Evolutionary conservation across 2,797 vertebrate species (phyloP), one percentile per base, ranked within the genome.

Genomic region (Columba guinea): DNA sequence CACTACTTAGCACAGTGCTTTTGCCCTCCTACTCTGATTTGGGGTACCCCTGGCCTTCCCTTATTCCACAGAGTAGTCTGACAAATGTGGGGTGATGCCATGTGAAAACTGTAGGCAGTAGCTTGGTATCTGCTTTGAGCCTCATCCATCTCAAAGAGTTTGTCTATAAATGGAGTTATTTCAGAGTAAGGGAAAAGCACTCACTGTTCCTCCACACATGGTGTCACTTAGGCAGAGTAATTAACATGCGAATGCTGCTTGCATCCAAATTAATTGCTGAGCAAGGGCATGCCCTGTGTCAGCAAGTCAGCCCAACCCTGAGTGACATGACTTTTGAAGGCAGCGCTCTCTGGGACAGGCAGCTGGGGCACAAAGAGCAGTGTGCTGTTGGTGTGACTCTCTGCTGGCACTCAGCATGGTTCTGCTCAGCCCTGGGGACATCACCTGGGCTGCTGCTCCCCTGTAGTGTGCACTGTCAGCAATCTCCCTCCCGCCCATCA

Each of bases 111-210:
- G 19, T 21, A 39, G n/a, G 73, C 64, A 52, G 24, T 44, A 59
- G 22, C 24, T 52, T 67, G 70, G 20, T 44, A 24, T 67, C 30
- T 60, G 71, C 51, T 85, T 73, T 67, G 35, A 86, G 62, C 24
- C 76, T 83, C 18, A 32, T 48, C 30, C 19, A 28, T 39, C 73
- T 81, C 23, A 11, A 62, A 85, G 62, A 68, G 14, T 37, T 88
- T 65, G 39, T 35, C 81, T 94, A 58, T 77, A 92, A 82, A 91
- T 30, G 14, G 75, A 91, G 35, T 83, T 93, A 89, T 67, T 89
- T 64, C 86, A 64, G 81, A 41, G 37, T 1, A 70, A 20, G 19
- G 48, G 60, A 49, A 53, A 87, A 93, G 39, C 52, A 22, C 22
- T 84, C 4, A 0, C 56, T 63, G 70, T 67, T 82, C 24, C 39